Evolutionary conservation across 2,113 vertebrate genomes (phyloP).

Genomic region (Casuarius casuarius): DNA sequence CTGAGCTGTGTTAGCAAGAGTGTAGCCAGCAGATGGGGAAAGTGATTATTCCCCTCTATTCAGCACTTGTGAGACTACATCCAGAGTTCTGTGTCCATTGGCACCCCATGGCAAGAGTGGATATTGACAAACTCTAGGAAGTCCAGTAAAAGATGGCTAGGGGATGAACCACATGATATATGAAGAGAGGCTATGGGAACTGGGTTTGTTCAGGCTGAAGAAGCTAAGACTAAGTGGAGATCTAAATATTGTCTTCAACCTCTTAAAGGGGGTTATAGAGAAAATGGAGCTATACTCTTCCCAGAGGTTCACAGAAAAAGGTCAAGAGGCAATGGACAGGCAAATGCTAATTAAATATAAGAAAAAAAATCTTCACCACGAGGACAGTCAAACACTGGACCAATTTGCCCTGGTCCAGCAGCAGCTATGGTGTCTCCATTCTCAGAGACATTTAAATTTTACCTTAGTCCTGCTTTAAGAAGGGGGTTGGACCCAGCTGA

Average conservation of each 20-base stretch:
- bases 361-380: not conserved
- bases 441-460: not conserved
- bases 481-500: not conserved
- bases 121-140: too few relatives aligned
- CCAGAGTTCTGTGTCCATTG: too few relatives aligned
- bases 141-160: too few relatives aligned
- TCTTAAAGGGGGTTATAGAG: constrained; percentile 41
- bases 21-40: too few relatives aligned
- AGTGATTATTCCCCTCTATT: too few relatives aligned
- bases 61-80: too few relatives aligned
- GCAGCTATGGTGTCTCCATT: not conserved
- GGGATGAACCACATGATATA: too few relatives aligned
- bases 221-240: constrained; percentile 19
- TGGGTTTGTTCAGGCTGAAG: not conserved
- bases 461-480: not conserved
- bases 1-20: too few relatives aligned
- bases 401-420: not conserved
- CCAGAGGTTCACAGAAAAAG: constrained; percentile 38
- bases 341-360: constrained; percentile 12
- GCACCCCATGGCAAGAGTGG: too few relatives aligned
- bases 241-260: constrained; percentile 56
- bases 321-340: constrained; percentile 11
- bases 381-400: not conserved
- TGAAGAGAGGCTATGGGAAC: too few relatives aligned
- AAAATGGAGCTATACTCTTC: constrained; percentile 19